phyloP scores from a whole-genome alignment of 2,113 vertebrate species.

The Clarias batrachus region DNA sequence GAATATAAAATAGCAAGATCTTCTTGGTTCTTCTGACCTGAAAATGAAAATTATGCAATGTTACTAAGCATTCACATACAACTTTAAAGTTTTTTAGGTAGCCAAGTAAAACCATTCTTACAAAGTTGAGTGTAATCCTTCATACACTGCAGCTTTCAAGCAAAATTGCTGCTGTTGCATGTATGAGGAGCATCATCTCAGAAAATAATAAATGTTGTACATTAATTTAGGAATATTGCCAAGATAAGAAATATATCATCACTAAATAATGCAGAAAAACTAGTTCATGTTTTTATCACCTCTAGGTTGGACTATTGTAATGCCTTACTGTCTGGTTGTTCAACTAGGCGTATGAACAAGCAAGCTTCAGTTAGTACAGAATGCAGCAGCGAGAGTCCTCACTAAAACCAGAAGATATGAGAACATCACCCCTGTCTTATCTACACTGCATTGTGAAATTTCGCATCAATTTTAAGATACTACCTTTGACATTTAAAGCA shows the following conservation, averaged over 20 bases:
- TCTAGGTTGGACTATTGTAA: no score
- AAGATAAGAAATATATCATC: background rate
- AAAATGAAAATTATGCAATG: slow-evolving; percentile 11
- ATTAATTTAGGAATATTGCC: background rate
- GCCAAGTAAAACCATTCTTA: background rate
- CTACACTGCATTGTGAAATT: no score
- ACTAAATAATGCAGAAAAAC: no score
- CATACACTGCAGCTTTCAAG: background rate
- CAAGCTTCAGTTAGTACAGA: no score
- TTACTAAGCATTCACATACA: background rate
- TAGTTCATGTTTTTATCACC: no score
- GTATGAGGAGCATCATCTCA: background rate
- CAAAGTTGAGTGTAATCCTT: background rate
- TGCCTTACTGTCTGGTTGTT: no score
- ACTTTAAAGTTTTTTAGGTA: background rate
- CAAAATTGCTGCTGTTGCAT: background rate
- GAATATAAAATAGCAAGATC: slow-evolving; percentile 84
- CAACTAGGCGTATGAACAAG: no score
- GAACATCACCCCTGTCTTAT: no score
- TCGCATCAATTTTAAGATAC: no score
- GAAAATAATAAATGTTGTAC: background rate
- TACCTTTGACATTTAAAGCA: no score
- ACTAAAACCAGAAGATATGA: no score
- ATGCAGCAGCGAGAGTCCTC: no score
- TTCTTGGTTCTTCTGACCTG: slow-evolving; percentile 72